Conservation (phyloP, 2,888 invertebrate species). For the Torymus auratus region DNA sequence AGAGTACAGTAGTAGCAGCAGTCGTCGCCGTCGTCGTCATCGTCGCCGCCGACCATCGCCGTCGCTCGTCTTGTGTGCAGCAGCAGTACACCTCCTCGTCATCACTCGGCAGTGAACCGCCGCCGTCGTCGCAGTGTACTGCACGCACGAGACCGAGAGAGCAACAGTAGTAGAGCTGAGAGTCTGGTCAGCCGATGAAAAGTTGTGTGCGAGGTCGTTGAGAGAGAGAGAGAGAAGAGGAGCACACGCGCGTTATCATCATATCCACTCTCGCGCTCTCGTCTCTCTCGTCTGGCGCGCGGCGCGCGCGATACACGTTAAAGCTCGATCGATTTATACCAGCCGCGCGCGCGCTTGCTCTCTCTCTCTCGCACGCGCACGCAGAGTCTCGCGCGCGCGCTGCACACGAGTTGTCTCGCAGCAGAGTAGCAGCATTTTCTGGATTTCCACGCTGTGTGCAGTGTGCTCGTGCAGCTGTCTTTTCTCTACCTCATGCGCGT, state of each 20-base stretch:
- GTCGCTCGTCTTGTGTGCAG: constrained; percentile 3
- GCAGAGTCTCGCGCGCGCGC: neutral
- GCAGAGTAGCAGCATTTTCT: too few relatives aligned
- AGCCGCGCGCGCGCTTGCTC: constrained; percentile 23
- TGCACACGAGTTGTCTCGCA: neutral
- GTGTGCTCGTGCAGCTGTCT: too few relatives aligned
- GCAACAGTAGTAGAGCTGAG: neutral
- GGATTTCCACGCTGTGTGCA: too few relatives aligned
- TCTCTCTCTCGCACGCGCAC: neutral
- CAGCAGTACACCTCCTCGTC: too few relatives aligned
- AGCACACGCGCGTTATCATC: too few relatives aligned
- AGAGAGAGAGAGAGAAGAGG: constrained; percentile 6
- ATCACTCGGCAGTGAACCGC: neutral
- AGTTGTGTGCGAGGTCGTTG: constrained; percentile 4
- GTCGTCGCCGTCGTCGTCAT: constrained; percentile 5
- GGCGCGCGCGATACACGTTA: constrained; percentile 20
- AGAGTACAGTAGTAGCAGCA: too few relatives aligned
- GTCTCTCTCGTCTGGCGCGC: constrained; percentile 5
- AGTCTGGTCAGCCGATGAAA: neutral
- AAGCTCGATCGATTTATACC: constrained; percentile 55
- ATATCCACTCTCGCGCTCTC: neutral
- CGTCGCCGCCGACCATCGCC: constrained; percentile 10
- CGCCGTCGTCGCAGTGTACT: neutral
- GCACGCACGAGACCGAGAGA: too few relatives aligned
- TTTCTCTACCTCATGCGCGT: too few relatives aligned